Evolutionary conservation across 2,888 invertebrate genomes (phyloP).

Genomic region (Cosmopolites sordidus): DNA sequence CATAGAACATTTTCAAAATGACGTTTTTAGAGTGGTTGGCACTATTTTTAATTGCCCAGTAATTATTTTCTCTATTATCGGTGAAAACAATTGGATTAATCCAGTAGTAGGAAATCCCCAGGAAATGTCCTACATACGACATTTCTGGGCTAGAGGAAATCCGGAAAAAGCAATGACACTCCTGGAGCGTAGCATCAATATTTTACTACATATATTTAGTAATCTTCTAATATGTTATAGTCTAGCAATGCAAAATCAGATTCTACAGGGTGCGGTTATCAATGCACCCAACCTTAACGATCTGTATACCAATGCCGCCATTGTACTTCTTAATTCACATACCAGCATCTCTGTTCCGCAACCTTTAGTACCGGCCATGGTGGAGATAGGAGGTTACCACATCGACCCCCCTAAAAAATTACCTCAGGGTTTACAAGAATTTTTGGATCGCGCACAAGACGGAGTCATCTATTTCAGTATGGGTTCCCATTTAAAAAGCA

Average conservation of each 20-base stretch:
- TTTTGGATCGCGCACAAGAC: constrained; percentile 25
- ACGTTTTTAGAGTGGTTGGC: too few relatives aligned
- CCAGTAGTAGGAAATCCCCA: constrained; percentile 50
- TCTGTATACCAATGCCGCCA: too few relatives aligned
- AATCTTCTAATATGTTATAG: neutral
- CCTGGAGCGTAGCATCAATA: constrained; percentile 53
- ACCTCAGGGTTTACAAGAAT: constrained; percentile 8
- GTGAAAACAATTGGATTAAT: too few relatives aligned
- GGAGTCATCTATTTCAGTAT: constrained; percentile 49
- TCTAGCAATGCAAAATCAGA: neutral
- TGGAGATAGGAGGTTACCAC: too few relatives aligned
- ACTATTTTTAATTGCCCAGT: too few relatives aligned
- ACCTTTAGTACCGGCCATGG: constrained; percentile 54
- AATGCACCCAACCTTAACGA: too few relatives aligned
- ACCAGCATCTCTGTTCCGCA: constrained; percentile 46
- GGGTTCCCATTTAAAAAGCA: constrained; percentile 56
- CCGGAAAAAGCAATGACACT: constrained; percentile 40
- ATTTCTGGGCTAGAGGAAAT: neutral
- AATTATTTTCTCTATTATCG: too few relatives aligned
- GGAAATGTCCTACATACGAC: constrained; percentile 46
- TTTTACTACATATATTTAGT: constrained; percentile 34
- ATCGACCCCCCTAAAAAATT: constrained; percentile 16
- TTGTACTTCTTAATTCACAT: too few relatives aligned
- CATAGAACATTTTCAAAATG: constrained; percentile 52
- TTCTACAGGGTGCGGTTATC: constrained; percentile 11